Percentiles rank a stretch among this genome's conserved stretches.
These are phyloP conservation scores for Aegotheles bennettii DNA, from an alignment of 2,113 vertebrate species.

Conservation along the genomic window DNA sequence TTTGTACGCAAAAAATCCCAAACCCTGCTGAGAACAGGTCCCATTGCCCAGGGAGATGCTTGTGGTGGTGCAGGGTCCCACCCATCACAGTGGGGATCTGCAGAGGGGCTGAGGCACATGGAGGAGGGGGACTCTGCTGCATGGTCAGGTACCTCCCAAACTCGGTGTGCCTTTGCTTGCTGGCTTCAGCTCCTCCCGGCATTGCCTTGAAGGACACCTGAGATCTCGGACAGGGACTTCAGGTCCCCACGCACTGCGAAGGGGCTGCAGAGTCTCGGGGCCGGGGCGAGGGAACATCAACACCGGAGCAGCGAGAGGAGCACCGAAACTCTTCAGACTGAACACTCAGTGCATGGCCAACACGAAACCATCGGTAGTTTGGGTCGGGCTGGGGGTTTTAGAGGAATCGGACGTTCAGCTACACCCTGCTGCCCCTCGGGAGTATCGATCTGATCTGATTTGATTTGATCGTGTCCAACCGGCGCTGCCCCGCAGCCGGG, in stretches of 20 bases:
- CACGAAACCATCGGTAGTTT: accelerated
- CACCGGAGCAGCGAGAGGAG: accelerated
- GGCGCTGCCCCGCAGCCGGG: too few relatives aligned
- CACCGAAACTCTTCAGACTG: accelerated
- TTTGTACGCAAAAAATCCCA: background rate
- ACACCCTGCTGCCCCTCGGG: background rate
- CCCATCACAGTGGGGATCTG: accelerated
- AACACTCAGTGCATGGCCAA: accelerated
- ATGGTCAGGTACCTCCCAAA: too few relatives aligned
- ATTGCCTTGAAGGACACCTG: accelerated
- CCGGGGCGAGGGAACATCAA: accelerated
- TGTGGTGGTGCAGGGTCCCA: accelerated
- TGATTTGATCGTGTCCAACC: too few relatives aligned
- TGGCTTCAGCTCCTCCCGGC: background rate
- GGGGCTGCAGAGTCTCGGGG: too few relatives aligned
- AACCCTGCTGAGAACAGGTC: accelerated
- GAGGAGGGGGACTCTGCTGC: background rate
- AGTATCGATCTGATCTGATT: too few relatives aligned
- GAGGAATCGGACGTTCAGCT: background rate
- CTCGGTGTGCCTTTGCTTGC: background rate
- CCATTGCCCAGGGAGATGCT: accelerated
- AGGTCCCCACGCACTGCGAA: accelerated
- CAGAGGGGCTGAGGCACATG: accelerated
- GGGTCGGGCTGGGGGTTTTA: background rate
- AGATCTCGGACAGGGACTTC: background rate